A percentile compares a stretch with the other conserved stretches of the same genome.
Evolutionary conservation across 2,797 vertebrate species (phyloP).

Genomic region (Sebastes kiyomatsui): DNA sequence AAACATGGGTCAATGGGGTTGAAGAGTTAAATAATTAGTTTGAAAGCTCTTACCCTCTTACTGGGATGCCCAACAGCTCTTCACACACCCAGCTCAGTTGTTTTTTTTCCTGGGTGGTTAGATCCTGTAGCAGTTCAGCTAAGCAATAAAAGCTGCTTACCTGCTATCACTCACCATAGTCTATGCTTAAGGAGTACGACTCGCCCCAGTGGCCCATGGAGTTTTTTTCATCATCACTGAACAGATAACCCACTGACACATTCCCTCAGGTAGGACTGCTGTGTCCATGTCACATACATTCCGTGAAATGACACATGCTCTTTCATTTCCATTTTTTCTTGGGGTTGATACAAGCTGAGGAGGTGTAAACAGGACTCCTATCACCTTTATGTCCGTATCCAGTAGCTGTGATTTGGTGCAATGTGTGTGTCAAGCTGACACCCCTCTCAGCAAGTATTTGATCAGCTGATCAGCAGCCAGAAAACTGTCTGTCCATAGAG

Average conservation of each 20-base stretch:
- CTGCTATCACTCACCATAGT: not conserved
- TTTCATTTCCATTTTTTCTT: not conserved
- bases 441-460: not conserved
- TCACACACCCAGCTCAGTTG: not conserved
- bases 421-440: not conserved
- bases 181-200: not conserved
- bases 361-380: not conserved
- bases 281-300: not conserved
- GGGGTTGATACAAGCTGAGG: not conserved
- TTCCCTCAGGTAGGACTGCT: not conserved
- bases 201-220: not conserved
- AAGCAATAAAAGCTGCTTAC: not conserved
- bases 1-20: not conserved
- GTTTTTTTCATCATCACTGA: not conserved
- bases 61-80: not conserved
- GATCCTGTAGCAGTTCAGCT: not conserved
- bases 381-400: not conserved
- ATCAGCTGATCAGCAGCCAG: slow-evolving; percentile 1
- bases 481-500: not conserved
- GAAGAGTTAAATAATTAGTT: not conserved
- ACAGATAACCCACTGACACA: not conserved
- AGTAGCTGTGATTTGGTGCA: not conserved
- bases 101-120: not conserved
- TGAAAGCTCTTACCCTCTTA: not conserved
- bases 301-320: not conserved